Conservation (phyloP, 2,888 invertebrate genomes). For the Smittia sp. region DNA sequence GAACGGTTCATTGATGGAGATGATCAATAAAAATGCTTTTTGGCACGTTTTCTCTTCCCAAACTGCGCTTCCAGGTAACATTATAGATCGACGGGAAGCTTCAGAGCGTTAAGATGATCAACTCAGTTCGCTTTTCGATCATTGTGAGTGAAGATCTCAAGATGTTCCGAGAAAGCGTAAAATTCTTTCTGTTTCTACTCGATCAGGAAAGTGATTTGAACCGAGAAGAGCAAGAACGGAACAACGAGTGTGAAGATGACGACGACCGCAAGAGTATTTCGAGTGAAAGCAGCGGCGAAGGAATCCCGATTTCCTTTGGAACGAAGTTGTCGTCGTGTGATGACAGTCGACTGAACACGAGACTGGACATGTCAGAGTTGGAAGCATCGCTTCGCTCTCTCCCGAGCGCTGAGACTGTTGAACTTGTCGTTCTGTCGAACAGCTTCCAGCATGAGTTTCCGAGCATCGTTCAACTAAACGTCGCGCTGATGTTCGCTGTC, state of each 20-base stretch:
- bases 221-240: slow-evolving; percentile 45
- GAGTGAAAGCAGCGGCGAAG: slow-evolving; percentile 51
- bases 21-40: too few relatives aligned
- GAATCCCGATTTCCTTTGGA: slow-evolving; percentile 46
- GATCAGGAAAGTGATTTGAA: slow-evolving; percentile 52
- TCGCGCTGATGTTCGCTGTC: slow-evolving; percentile 50
- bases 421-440: slow-evolving; percentile 47
- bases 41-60: too few relatives aligned
- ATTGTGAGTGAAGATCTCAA: slow-evolving; percentile 49
- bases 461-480: slow-evolving; percentile 47
- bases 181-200: background rate
- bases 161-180: background rate
- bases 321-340: slow-evolving; percentile 44
- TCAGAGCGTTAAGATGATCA: slow-evolving; percentile 46
- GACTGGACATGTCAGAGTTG: slow-evolving; percentile 49
- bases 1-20: too few relatives aligned
- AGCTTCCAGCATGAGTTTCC: background rate
- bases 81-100: too few relatives aligned
- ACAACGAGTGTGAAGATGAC: slow-evolving; percentile 44
- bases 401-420: slow-evolving; percentile 47
- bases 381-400: slow-evolving; percentile 48
- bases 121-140: slow-evolving; percentile 53
- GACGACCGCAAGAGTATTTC: slow-evolving; percentile 52
- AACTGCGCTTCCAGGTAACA: background rate
- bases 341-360: slow-evolving; percentile 47